Base-by-base conservation (phyloP, 2,797 vertebrate genomes). In the Microtus obscurus region DNA sequence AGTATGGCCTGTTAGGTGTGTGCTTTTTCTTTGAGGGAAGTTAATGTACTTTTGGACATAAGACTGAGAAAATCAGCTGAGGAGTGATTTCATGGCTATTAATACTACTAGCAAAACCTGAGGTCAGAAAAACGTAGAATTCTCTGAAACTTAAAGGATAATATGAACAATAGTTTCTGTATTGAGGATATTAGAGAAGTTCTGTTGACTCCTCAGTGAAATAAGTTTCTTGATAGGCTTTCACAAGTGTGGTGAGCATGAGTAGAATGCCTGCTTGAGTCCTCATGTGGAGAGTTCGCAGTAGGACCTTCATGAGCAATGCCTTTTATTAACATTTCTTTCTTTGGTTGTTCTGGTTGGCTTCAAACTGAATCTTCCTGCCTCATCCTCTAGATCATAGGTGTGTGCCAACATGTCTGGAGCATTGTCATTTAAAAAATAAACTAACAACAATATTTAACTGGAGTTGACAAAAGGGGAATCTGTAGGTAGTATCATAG, bases 121-220 rank as follows among this genome's bases (percentile, higher is more conserved):
- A 92, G 74, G 25, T 67, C 65, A 34, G 67, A 83, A 82, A 95
- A 89, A 90, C 9, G 10, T n/a, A 69, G 76, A 81, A 21, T 12
- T 82, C 81, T 87, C 69, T 77, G 76, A 82, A 92, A 92, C 25
- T 63, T 82, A 31, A 74, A 51, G 43, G 51, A 77, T 77, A 61
- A 81, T 80, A 89, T 34, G 51, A 93, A 53, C 27, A 77, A 31
- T 87, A 73, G 76, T 90, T 82, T 87, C 81, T 87, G n/a, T 63
- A 29, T 87, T 92, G 53, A 90, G 23, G 61, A 27, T 74, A 43
- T 92, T 87, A 86, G 5, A 76, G 34, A 94, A 51, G 79, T 90
- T 92, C 48, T 93, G 59, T 81, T 87, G 86, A 53, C 69, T 92
- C 16, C n/a, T 77, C 59, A 71, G 13, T 90, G 76, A 77, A 77